Conservation (phyloP, 2,888 invertebrate species). For the Mylabris sibirica region DNA sequence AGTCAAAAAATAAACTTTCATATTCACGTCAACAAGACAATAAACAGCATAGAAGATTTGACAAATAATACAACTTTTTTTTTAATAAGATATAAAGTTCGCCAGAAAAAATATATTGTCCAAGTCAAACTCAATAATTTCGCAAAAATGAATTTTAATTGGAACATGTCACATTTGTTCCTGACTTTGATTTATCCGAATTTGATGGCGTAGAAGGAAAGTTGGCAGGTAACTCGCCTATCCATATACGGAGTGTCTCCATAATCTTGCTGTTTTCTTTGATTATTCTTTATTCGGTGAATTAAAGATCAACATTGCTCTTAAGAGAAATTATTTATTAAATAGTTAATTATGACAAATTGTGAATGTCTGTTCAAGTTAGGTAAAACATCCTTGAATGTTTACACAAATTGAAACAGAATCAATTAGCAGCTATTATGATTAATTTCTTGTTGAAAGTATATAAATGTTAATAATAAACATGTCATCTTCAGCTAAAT, state of each 20-base stretch:
- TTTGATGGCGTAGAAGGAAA: neutral
- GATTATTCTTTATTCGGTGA: too few species aligned
- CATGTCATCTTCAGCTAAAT: constrained; percentile 3
- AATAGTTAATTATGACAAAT: too few species aligned
- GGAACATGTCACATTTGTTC: neutral
- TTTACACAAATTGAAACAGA: neutral
- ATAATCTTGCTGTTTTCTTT: neutral
- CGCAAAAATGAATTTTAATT: constrained; percentile 1
- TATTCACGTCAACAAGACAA: too few species aligned
- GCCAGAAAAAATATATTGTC: too few species aligned
- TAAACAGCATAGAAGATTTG: too few species aligned
- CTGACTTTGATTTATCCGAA: constrained; percentile 2
- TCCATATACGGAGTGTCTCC: neutral
- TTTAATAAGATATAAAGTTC: too few species aligned
- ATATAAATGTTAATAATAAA: neutral
- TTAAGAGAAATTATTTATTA: too few species aligned
- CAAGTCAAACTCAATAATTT: too few species aligned
- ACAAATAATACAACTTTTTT: too few species aligned
- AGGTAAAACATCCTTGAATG: neutral
- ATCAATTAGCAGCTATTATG: neutral
- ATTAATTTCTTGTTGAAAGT: constrained; percentile 3
- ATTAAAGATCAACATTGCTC: too few species aligned
- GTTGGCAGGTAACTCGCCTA: neutral
- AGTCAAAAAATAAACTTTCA: neutral
- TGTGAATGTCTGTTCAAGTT: neutral